Conservation (phyloP, 2,113 vertebrate genomes). For the Ardeotis arabs region DNA sequence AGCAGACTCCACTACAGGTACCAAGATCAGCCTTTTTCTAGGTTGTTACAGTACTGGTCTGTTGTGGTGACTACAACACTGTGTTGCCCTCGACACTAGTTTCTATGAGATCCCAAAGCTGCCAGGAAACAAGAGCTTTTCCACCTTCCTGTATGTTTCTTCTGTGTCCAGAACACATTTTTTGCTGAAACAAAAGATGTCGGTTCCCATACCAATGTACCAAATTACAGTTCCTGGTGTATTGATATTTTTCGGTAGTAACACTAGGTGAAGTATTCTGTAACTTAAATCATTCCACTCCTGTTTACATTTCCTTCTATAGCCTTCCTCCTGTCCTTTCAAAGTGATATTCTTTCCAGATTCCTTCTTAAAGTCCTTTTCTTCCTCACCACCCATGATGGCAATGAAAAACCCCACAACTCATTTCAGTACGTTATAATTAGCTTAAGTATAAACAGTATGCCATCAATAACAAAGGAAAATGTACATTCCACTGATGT, state of each 20-base stretch:
- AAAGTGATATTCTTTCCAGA: neutral
- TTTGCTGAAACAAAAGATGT: neutral
- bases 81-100: fast-evolving
- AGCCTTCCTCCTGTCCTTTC: neutral
- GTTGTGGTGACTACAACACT: neutral
- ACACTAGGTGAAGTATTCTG: neutral
- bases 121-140: neutral
- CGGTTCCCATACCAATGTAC: neutral
- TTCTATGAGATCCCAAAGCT: neutral
- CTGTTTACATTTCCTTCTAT: neutral
- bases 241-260: neutral
- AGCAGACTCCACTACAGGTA: neutral
- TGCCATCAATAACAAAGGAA: neutral
- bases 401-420: neutral
- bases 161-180: neutral
- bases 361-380: neutral
- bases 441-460: neutral
- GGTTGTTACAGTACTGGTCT: neutral
- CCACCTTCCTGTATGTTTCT: neutral
- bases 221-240: neutral
- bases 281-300: neutral
- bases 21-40: neutral
- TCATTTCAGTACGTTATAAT: neutral
- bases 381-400: neutral
- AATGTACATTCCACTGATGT: neutral